phyloP scores from a whole-genome alignment of 2,888 invertebrate species.

The Sericinus montela region DNA sequence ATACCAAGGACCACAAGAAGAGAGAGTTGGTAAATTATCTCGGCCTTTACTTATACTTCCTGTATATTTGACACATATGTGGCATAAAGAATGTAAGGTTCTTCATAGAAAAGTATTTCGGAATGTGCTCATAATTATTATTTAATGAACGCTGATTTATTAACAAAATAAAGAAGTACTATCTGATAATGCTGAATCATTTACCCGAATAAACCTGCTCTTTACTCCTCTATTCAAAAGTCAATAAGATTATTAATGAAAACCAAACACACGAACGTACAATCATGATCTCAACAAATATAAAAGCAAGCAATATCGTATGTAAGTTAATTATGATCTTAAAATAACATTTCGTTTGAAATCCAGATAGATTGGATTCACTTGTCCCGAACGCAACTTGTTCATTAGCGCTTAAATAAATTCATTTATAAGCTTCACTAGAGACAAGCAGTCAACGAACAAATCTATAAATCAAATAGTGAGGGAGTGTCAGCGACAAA shows the following conservation, averaged over 20 bases:
- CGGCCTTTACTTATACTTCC: no score
- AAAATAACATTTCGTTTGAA: slow-evolving; percentile 58
- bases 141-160: no score
- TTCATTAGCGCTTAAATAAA: slow-evolving; percentile 79
- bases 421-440: slow-evolving; percentile 71
- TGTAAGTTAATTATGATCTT: slow-evolving; percentile 46
- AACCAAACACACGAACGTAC: slow-evolving; percentile 1
- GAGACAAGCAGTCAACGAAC: slow-evolving; percentile 72
- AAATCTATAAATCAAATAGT: slow-evolving; percentile 78
- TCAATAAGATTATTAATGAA: not conserved
- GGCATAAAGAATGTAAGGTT: no score
- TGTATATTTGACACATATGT: no score
- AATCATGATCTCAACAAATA: not conserved
- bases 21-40: no score
- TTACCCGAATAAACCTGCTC: no score
- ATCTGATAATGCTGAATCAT: no score
- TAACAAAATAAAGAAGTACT: no score
- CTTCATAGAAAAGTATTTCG: no score
- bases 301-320: slow-evolving; percentile 8
- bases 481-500: slow-evolving; percentile 76
- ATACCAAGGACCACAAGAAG: no score
- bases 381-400: slow-evolving; percentile 72
- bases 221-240: not conserved
- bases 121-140: no score
- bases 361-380: slow-evolving; percentile 70